A percentile compares a stretch with the other conserved stretches of the same genome.
phyloP scores from a whole-genome alignment of 2,888 invertebrate species.

The Phorcus lineatus region DNA sequence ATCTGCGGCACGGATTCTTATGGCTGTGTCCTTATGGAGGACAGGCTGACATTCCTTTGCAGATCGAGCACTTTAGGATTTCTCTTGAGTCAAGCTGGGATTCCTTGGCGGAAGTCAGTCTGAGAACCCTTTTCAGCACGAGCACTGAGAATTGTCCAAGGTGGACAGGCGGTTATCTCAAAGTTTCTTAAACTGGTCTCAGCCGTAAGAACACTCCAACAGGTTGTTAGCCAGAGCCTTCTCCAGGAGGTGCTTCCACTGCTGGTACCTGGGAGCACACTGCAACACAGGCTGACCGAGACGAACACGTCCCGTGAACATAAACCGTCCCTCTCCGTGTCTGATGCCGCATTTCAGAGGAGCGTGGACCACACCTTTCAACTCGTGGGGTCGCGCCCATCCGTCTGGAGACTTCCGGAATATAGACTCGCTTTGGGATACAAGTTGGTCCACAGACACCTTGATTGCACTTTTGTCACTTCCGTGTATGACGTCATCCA shows the following conservation, averaged over 20 bases:
- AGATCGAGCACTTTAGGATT: too few species aligned
- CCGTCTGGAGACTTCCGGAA: constrained; percentile 26
- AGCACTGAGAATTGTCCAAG: not conserved
- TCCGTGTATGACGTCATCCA: constrained; percentile 46
- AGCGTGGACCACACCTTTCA: constrained; percentile 54
- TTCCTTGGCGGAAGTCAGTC: too few species aligned
- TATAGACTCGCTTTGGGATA: constrained; percentile 48
- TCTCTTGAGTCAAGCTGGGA: too few species aligned
- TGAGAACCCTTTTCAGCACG: not conserved
- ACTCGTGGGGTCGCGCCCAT: constrained; percentile 36
- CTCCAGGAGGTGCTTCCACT: constrained; percentile 56
- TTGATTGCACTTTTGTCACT: constrained; percentile 47
- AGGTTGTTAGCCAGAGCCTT: constrained; percentile 43
- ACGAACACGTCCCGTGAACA: constrained; percentile 62
- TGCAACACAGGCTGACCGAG: constrained; percentile 58
- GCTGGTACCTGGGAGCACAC: constrained; percentile 61
- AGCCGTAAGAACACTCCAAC: constrained; percentile 48
- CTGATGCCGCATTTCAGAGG: constrained; percentile 56
- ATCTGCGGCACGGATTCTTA: too few species aligned
- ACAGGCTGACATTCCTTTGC: too few species aligned
- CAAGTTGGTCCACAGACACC: constrained; percentile 55
- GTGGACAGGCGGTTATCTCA: not conserved
- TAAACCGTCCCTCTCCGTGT: constrained; percentile 55
- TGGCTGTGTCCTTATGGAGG: too few species aligned
- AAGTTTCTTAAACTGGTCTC: not conserved